Evolutionary conservation across 2,888 invertebrate species (phyloP), one percentile per base, ranked within the genome.

Genomic region (Nipponacmea schrenckii): DNA sequence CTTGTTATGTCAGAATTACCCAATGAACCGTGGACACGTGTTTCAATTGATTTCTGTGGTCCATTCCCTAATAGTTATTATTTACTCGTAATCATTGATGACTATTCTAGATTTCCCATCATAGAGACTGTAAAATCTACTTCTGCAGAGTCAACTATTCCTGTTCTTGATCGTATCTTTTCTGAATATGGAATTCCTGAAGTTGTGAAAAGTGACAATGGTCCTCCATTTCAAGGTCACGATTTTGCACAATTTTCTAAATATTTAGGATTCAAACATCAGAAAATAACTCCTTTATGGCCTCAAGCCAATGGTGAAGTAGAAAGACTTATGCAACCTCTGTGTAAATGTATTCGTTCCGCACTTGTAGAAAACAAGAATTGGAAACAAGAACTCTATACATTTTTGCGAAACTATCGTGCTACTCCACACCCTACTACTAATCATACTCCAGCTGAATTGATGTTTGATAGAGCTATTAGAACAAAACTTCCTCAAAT

Each of bases 11-110:
- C 50, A 20, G 50, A 50, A 50, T 20, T 78, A 48, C 78, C 80
- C 26, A 46, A 50, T 24, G 45, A 44, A 39, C 72, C 74, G 20
- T 75, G 72, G 74, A 39, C 26, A 12, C 45, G 75, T 48, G 39
- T 79, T 2, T 64, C 65, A 17, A 63, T 73, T 12, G 77, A 77
- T 69, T 80, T 79, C 64, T 62, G 62, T 50, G 76, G 75, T 39
- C 77, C 74, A 15, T 67, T 72, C 10, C 68, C 72, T 3, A 46
- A 62, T 39, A 73, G 73, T 26, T 67, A 72, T 26, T 78, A 77
- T 56, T 26, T 77, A 7, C 15, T 80, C 46, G 75, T 82, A 1
- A 31, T 79, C 3, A 74, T 77, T 31, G 80, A 80, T 69, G 79
- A 80, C 14, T 79, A 79, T 46, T 69, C 70, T 12, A 64, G 78